Percentiles rank a stretch among this genome's conserved stretches.
Conservation (phyloP, 2,113 vertebrate species). For the Nycticryphes semicollaris region DNA sequence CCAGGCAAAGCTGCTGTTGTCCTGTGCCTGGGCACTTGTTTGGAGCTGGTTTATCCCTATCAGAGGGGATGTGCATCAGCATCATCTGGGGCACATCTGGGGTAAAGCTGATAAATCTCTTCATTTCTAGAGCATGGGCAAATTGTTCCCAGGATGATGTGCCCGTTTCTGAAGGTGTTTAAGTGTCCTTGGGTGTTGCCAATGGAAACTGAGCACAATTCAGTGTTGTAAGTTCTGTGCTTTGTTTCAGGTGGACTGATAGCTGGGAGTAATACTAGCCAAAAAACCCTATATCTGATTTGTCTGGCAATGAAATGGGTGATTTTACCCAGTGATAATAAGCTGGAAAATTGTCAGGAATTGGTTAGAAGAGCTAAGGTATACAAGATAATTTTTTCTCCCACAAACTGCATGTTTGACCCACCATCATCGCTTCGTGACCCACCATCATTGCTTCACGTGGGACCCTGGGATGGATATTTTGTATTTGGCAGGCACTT, state of each 20-base stretch:
- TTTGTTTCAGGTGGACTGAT: not conserved
- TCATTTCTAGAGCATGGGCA: not conserved
- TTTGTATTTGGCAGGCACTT: not conserved
- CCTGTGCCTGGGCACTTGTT: not conserved
- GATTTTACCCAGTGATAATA: not conserved
- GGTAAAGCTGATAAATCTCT: not conserved
- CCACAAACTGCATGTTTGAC: rapidly evolving
- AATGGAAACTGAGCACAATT: not conserved
- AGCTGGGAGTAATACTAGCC: not conserved
- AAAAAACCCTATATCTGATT: not conserved
- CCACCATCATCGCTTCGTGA: not conserved
- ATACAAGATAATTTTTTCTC: not conserved
- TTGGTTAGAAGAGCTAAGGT: not conserved
- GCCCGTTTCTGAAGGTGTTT: not conserved
- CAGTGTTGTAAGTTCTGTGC: not conserved
- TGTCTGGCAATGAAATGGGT: not conserved
- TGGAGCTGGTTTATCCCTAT: not conserved
- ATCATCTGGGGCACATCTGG: not conserved
- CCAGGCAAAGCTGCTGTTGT: not conserved
- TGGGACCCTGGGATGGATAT: not conserved
- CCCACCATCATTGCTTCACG: not conserved
- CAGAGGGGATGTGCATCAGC: not conserved
- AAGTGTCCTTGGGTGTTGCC: not conserved
- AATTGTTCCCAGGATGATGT: not conserved
- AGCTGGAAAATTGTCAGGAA: not conserved